Percentiles rank a stretch among this genome's conserved stretches.
These are phyloP conservation scores for Lophotriccus pileatus DNA, from an alignment of 2,797 vertebrate genomes.

Conservation along the genomic window DNA sequence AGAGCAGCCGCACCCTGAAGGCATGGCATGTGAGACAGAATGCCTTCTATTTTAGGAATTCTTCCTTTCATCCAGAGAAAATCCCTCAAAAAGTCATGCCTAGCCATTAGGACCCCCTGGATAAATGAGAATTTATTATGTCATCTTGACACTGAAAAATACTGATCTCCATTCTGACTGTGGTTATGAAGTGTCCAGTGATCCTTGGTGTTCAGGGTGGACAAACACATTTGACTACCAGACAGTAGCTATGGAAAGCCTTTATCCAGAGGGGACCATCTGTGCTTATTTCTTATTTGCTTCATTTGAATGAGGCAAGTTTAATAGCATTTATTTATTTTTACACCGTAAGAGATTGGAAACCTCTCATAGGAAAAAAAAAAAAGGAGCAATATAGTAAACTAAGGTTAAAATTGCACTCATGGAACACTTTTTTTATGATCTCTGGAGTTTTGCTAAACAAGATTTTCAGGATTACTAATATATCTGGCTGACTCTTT, in stretches of 20 bases:
- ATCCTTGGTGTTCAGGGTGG: background rate
- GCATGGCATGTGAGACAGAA: constrained; percentile 64
- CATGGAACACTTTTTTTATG: background rate
- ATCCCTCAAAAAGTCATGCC: constrained; percentile 70
- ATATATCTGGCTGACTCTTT: background rate
- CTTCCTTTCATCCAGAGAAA: constrained; percentile 66
- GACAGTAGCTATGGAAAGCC: background rate
- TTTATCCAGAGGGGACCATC: background rate
- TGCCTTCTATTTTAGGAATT: constrained; percentile 64
- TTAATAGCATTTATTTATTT: background rate
- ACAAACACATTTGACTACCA: constrained; percentile 33
- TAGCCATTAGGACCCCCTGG: constrained; percentile 12
- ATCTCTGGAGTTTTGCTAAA: background rate
- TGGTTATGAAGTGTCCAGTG: constrained; percentile 12
- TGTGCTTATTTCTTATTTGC: background rate
- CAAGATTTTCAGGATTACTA: background rate
- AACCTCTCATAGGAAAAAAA: background rate
- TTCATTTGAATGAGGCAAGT: background rate
- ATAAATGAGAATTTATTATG: constrained; percentile 38
- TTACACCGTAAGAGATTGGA: background rate
- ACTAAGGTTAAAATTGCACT: background rate
- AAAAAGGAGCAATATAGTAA: background rate
- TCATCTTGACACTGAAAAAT: constrained; percentile 48
- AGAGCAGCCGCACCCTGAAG: constrained; percentile 63
- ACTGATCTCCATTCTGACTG: constrained; percentile 5